These are phyloP conservation scores for Philypnodon macrostomus DNA, from an alignment of 2,797 vertebrate genomes.

Conservation along the genomic window DNA sequence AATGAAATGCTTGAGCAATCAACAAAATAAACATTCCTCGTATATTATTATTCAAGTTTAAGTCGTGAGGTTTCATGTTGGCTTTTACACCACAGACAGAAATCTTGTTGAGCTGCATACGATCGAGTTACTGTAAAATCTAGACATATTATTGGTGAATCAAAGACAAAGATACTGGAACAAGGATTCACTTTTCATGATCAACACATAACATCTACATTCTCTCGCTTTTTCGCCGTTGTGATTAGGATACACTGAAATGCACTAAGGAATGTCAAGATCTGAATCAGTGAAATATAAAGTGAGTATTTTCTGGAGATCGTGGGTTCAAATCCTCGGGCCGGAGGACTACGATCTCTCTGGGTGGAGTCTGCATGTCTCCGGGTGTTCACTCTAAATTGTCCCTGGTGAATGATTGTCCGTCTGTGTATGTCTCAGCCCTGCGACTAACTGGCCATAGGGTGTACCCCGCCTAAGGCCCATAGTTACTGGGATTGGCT, in stretches of 20 bases:
- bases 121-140: slow-evolving; percentile 33
- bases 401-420: no score
- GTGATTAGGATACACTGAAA: slow-evolving; percentile 1
- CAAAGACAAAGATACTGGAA: slow-evolving; percentile 21
- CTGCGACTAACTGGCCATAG: no score
- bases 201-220: slow-evolving; percentile 16
- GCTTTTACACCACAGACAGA: slow-evolving; percentile 44
- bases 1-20: slow-evolving; percentile 64
- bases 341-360: no score
- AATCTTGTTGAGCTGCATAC: slow-evolving; percentile 37
- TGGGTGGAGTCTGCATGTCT: no score
- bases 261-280: background rate
- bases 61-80: slow-evolving; percentile 66
- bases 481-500: no score
- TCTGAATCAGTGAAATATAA: slow-evolving; percentile 4
- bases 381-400: no score
- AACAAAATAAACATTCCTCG: slow-evolving; percentile 50
- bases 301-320: no score
- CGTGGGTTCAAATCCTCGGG: no score
- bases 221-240: slow-evolving; percentile 48
- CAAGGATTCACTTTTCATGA: slow-evolving; percentile 20
- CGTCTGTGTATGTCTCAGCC: no score
- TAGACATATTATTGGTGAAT: slow-evolving; percentile 52
- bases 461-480: no score
- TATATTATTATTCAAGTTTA: slow-evolving; percentile 74